Evolutionary conservation across 2,888 invertebrate species (phyloP), one percentile per base, ranked within the genome.

Genomic region (Pollenia amentaria): DNA sequence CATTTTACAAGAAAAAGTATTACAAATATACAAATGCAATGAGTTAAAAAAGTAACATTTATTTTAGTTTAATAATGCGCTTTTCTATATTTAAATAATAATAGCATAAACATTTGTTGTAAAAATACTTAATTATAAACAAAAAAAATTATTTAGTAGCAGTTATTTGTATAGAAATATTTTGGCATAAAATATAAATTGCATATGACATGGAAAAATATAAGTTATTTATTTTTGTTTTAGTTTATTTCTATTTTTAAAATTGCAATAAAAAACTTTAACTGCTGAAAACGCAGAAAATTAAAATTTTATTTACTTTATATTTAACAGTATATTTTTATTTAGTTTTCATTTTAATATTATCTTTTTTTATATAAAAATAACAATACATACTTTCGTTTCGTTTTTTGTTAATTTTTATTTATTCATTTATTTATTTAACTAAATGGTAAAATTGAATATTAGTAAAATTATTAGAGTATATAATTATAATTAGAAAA

Each of bases 351-450:
- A 48, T 29, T 62, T 40, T 2, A 48, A 69, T 40, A 44, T 62
- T 53, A 40, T 57, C 18, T 72, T n/a, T 42, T 48, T 38, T 51
- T 55, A 77, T 77, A 44, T 67, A 79, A 12, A 79, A 75, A 67
- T 73, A 53, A 60, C 53, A 78, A 79, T 79, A 79, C 73, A 79
- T 79, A 79, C 73, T 75, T 72, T 84, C 16, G 73, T 67, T 84
- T 67, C 78, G 65, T 57, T 67, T 77, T 42, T 72, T 42, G 60
- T 57, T 53, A n/a, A 42, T 10, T 12, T 62, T 55, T 40, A 21
- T 9, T 72, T 44, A 44, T 29, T 65, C 44, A 12, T 55, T 70
- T 18, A 7, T 42, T 48, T 46, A 29, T 69, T 46, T 78, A 21
- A 53, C 65, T 84, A 72, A 46, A 18, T 65, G 7, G 1, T 57